phyloP scores from a whole-genome alignment of 2,113 vertebrate species.

The Beaufortia kweichowensis region DNA sequence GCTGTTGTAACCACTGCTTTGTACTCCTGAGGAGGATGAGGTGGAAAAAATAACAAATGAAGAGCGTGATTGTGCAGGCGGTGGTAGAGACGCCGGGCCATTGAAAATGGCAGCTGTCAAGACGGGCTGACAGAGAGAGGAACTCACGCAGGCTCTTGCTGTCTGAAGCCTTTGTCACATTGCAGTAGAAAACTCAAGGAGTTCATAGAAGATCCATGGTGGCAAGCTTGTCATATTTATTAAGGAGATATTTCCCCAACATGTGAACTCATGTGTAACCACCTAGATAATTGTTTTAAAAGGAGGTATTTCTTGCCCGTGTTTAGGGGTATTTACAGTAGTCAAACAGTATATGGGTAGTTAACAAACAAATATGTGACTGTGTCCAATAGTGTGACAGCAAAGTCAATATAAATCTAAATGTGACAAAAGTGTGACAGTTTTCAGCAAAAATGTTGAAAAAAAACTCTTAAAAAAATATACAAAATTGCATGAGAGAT shows the following conservation, averaged over 20 bases:
- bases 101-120: conserved; percentile 78
- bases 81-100: conserved; percentile 48
- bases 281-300: conserved; percentile 70
- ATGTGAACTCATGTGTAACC: conserved; percentile 65
- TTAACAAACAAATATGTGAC: too few relatives aligned
- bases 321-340: not conserved
- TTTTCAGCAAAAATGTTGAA: too few relatives aligned
- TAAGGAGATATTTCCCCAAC: conserved; percentile 63
- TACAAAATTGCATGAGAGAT: too few relatives aligned
- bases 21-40: conserved; percentile 59
- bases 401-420: too few relatives aligned
- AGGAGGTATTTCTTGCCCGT: not conserved
- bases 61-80: conserved; percentile 55
- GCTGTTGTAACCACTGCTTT: conserved; percentile 49
- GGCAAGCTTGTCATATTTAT: conserved; percentile 75
- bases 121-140: conserved; percentile 61
- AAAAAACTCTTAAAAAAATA: too few relatives aligned
- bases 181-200: conserved; percentile 62
- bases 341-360: too few relatives aligned
- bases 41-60: conserved; percentile 54
- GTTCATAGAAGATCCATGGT: conserved; percentile 63
- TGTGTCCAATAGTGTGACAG: too few relatives aligned
- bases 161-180: conserved; percentile 72
- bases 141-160: conserved; percentile 46
- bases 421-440: too few relatives aligned